A percentile compares a stretch with the other conserved stretches of the same genome.
These are phyloP conservation scores for Phyllotis vaccarum DNA, from an alignment of 2,797 vertebrate species.

Conservation along the genomic window DNA sequence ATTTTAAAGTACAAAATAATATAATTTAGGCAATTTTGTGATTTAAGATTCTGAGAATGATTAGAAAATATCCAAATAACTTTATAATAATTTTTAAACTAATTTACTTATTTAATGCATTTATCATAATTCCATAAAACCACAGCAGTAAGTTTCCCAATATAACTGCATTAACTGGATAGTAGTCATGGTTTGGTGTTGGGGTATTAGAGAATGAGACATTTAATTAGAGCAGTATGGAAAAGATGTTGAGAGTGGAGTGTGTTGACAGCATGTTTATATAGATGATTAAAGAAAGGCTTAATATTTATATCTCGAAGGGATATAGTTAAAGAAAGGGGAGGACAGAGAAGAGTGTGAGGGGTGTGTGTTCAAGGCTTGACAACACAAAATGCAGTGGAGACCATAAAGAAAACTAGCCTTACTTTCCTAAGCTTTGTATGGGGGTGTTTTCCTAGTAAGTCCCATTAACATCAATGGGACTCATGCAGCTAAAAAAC, in stretches of 20 bases:
- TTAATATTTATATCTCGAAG: conserved; percentile 52
- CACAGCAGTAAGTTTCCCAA: conserved; percentile 13
- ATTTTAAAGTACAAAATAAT: conserved; percentile 36
- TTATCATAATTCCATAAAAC: not conserved
- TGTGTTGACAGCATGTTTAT: conserved; percentile 47
- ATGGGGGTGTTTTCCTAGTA: conserved; percentile 74
- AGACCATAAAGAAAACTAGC: conserved; percentile 74
- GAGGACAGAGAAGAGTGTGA: conserved; percentile 34
- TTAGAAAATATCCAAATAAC: conserved; percentile 41
- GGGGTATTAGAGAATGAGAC: not conserved
- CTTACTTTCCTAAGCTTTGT: conserved; percentile 76
- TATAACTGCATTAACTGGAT: not conserved
- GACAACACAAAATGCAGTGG: conserved; percentile 60
- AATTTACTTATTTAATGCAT: not conserved
- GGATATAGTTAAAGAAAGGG: conserved; percentile 49
- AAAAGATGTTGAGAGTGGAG: conserved; percentile 37
- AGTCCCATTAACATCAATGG: conserved; percentile 80
- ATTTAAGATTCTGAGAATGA: conserved; percentile 18
- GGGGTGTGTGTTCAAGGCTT: conserved; percentile 46
- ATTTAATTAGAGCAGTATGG: conserved; percentile 17
- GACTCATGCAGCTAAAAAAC: conserved; percentile 78
- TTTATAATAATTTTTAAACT: not conserved
- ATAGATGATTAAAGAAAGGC: conserved; percentile 22
- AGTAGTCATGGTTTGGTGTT: not conserved
- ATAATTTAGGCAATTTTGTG: conserved; percentile 17